These are phyloP conservation scores for Cryptus armator DNA, from an alignment of 2,888 invertebrate genomes.

Conservation along the genomic window DNA sequence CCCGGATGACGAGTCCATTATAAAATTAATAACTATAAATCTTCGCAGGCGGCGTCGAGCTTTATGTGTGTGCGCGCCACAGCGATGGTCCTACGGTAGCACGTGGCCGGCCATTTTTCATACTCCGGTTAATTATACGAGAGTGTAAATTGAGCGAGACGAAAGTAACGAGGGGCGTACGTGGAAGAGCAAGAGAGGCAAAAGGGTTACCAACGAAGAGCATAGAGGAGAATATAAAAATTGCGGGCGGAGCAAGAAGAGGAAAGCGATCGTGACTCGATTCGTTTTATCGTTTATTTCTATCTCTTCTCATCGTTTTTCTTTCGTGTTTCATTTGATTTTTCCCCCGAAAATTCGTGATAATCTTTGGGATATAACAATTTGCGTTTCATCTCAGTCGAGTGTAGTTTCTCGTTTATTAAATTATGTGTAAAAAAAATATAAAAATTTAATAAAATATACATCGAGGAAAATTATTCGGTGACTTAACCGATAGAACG, in stretches of 20 bases:
- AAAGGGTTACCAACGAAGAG: constrained; percentile 20
- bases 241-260: constrained; percentile 50
- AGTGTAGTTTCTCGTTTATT: no score
- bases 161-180: constrained; percentile 76
- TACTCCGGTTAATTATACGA: constrained; percentile 81
- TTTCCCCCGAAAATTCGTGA: not conserved
- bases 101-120: constrained; percentile 82
- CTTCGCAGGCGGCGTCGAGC: constrained; percentile 71
- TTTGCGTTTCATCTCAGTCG: no score
- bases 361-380: not conserved
- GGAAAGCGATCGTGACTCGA: constrained; percentile 49
- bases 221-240: constrained; percentile 48
- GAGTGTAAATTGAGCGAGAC: constrained; percentile 80
- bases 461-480: no score
- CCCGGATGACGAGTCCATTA: constrained; percentile 81
- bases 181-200: constrained; percentile 59
- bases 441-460: no score
- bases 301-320: constrained; percentile 18
- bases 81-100: constrained; percentile 76
- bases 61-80: constrained; percentile 13
- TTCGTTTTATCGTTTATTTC: constrained; percentile 45
- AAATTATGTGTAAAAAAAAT: no score
- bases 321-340: not conserved
- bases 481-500: no score
- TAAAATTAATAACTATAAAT: constrained; percentile 84